Evolutionary conservation across 2,888 invertebrate genomes (phyloP), one percentile per base, ranked within the genome.

Genomic region (Hemistola chrysoprasaria): DNA sequence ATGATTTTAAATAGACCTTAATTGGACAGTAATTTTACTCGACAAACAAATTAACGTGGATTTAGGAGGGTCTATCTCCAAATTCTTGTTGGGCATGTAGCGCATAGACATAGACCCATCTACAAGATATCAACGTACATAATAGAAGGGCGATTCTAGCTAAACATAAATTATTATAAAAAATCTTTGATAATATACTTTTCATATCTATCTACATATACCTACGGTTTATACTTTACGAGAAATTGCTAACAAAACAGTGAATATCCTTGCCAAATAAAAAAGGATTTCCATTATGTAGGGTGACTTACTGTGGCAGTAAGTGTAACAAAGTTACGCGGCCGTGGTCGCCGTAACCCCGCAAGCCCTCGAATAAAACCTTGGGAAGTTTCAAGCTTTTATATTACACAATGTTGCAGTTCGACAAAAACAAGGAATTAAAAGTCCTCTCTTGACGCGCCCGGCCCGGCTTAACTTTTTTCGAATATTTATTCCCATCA

Each of bases 201-300:
- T n/a, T 3, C 2, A 16, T 16, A 16, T 4, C 2, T 16, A 16
- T 16, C 4, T 6, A 31, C 26, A 35, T 21, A 20, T 30, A 10
- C 9, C n/a, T 23, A 20, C 6, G 26, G 22, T 38, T 22, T 11
- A 21, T 30, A 25, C 26, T 44, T 30, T 22, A 22, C 27, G 0
- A 24, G 26, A 36, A 22, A 8, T 23, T 31, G 9, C 23, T 34
- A 30, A 29, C 63, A 67, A 67, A 71, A 66, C 62, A 62, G 59
- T 56, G 61, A 63, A 59, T 65, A 66, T 62, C 57, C 54, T 51
- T 59, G 60, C 51, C 58, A 62, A 71, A 75, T 70, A 74, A 71
- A 71, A 65, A 73, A 68, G 65, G 59, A 62, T 75, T 77, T 78
- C 68, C 71, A 74, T 78, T 77, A 75, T 65, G 65, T 63, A 61